Evolutionary conservation across 2,113 vertebrate species (phyloP).

Genomic region (Dipodomys ordii): DNA sequence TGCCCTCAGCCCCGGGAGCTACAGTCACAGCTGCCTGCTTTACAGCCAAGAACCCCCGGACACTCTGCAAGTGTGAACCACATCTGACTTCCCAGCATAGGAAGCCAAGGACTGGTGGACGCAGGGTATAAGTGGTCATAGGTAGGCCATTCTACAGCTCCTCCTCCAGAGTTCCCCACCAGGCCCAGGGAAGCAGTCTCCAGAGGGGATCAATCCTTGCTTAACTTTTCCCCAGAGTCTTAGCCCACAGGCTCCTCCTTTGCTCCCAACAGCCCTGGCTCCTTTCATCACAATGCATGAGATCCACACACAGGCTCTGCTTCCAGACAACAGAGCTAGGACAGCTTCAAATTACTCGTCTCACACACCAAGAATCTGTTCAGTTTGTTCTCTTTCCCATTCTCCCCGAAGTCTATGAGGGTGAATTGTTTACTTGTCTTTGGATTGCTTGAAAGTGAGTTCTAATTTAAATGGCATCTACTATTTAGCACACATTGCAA

Average conservation of each 20-base stretch:
- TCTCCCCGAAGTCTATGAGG: not conserved
- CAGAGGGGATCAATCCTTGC: not conserved
- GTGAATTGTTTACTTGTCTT: not conserved
- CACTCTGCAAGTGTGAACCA: not conserved
- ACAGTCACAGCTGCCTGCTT: not conserved
- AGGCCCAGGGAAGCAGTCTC: not conserved
- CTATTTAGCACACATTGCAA: not conserved
- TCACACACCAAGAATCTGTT: not conserved
- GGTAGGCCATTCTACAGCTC: no score
- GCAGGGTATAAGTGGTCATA: no score
- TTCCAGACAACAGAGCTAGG: not conserved
- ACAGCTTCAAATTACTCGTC: not conserved
- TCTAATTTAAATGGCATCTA: conserved; percentile 24
- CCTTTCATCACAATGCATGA: no score
- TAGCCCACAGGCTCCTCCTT: no score
- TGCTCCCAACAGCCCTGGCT: no score
- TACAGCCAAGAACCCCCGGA: not conserved
- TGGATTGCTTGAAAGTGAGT: not conserved
- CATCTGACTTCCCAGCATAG: not conserved
- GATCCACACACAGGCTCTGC: not conserved
- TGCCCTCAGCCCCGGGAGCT: not conserved
- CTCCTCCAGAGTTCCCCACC: no score
- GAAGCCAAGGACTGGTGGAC: not conserved
- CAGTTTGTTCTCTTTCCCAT: not conserved
- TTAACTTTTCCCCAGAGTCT: not conserved